Evolutionary conservation across 2,797 vertebrate genomes (phyloP), one percentile per base, ranked within the genome.

Genomic region (Cyclura pinguis): DNA sequence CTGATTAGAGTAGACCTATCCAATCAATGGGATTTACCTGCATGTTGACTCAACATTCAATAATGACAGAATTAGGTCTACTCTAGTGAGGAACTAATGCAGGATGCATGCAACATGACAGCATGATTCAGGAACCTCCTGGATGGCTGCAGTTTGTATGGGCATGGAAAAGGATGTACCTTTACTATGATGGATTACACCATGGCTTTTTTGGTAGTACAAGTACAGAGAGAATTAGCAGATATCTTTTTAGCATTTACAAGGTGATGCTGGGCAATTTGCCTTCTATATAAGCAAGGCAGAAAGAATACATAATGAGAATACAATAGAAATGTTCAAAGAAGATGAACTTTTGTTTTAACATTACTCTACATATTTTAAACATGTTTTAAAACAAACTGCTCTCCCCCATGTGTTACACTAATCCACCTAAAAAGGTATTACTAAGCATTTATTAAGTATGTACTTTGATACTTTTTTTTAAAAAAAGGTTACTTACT

Each of bases 401-500:
- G 12, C 16, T 38, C 16, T 27, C 29, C 52, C 22, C 57, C 47
- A 84, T n/a, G 29, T 76, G 3, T 18, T 76, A 22, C 6, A 76
- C 3, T 6, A 24, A 81, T 29, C n/a, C 47, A 86, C 12, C 4
- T 24, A 35, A 67, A 13, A 62, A 38, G 0, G 86, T 88, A 84
- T 1, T 0, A 42, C 57, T 81, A 77, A 24, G 24, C 83, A 86
- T 86, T 57, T 35, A 35, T 0, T 42, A 91, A 81, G 50, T 14
- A 42, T 80, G 52, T 62, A 69, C 38, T 80, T 55, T 35, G 87
- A 89, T 16, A 87, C 9, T 52, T n/a, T 83, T 85, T 38, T 85
- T 77, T 24, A 76, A 32, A 42, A 93, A 80, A 35, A 16, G 10
- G 47, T 88, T 88, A 96, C 99, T 98, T 97, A 99, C 99, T 98